phyloP scores from a whole-genome alignment of 2,797 vertebrate genomes.

The Mionectes olivaceus region DNA sequence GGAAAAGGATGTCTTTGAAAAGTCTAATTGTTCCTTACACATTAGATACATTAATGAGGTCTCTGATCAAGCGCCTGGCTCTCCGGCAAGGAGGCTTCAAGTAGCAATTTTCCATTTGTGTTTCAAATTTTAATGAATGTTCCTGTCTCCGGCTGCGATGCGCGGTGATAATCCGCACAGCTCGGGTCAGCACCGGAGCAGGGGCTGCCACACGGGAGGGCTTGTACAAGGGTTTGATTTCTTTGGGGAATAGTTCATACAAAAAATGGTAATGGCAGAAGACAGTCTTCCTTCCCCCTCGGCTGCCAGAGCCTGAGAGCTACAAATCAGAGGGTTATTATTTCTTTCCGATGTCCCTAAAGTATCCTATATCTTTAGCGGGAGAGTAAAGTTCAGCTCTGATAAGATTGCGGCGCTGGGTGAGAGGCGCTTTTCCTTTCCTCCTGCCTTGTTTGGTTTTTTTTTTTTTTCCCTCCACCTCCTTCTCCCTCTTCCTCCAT shows the following conservation, averaged over 20 bases:
- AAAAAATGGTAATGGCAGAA: conserved; percentile 45
- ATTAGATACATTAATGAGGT: conserved; percentile 71
- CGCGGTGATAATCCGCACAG: conserved; percentile 39
- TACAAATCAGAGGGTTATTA: conserved; percentile 70
- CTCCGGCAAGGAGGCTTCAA: conserved; percentile 73
- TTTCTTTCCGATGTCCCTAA: conserved; percentile 71
- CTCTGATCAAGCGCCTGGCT: conserved; percentile 68
- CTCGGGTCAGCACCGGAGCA: conserved; percentile 51
- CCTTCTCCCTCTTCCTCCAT: not conserved
- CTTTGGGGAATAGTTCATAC: conserved; percentile 63
- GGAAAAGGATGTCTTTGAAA: conserved; percentile 50
- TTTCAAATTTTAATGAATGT: conserved; percentile 81
- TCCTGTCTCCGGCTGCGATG: conserved; percentile 63
- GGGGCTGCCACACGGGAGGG: conserved; percentile 35
- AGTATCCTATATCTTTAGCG: conserved; percentile 66
- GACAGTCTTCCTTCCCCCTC: conserved; percentile 2
- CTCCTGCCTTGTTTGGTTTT: not conserved
- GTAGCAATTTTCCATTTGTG: conserved; percentile 82
- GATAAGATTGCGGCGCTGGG: conserved; percentile 63
- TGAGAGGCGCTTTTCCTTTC: conserved; percentile 24
- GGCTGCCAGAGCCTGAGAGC: conserved; percentile 42
- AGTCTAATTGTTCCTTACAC: conserved; percentile 56
- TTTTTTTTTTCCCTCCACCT: not conserved
- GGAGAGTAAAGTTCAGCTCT: conserved; percentile 68
- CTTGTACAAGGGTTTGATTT: conserved; percentile 67